Evolutionary conservation across 2,888 invertebrate genomes (phyloP).

Genomic region (Xanthostigma xanthostigma): DNA sequence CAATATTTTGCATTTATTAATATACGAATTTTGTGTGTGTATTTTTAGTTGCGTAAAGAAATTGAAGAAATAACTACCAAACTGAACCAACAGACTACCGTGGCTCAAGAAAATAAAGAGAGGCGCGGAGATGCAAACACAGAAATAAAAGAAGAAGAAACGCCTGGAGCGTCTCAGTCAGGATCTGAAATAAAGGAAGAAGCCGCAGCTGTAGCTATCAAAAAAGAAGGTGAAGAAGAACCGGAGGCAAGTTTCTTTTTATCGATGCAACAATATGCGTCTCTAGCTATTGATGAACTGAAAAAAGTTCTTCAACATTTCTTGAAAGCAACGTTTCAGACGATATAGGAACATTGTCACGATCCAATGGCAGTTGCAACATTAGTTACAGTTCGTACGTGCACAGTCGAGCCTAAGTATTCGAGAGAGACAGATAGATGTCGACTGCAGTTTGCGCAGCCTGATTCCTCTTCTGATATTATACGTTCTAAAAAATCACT

Average conservation of each 20-base stretch:
- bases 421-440: no score
- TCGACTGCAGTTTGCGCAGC: no score
- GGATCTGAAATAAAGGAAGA: conserved; percentile 28
- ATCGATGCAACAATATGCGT: neutral
- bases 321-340: neutral
- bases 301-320: neutral
- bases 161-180: conserved; percentile 19
- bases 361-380: no score
- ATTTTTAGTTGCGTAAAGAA: conserved; percentile 41
- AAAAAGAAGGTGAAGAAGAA: conserved; percentile 32
- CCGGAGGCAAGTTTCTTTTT: conserved; percentile 19
- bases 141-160: conserved; percentile 29
- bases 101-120: conserved; percentile 38
- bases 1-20: no score
- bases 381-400: no score
- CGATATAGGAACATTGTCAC: neutral
- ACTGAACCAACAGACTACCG: conserved; percentile 36
- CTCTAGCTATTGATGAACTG: neutral
- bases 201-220: conserved; percentile 19
- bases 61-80: conserved; percentile 46
- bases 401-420: no score
- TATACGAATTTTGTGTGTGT: neutral
- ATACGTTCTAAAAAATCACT: no score
- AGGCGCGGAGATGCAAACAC: conserved; percentile 30
- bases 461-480: no score